phyloP scores from a whole-genome alignment of 2,113 vertebrate genomes.

The Lynx canadensis region DNA sequence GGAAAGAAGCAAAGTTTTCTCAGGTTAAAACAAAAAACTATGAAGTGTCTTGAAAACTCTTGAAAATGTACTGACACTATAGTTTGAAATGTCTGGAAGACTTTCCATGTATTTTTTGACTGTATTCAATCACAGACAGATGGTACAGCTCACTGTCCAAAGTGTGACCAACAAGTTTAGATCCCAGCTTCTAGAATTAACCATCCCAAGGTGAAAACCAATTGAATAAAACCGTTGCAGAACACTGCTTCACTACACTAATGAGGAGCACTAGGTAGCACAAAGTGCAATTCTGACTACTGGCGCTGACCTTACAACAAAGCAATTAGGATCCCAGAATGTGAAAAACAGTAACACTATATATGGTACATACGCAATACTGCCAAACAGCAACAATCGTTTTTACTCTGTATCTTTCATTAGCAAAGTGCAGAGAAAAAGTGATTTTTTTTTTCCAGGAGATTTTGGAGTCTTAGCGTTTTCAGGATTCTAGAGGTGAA shows the following conservation, averaged over 20 bases:
- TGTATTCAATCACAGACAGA: conserved; percentile 17
- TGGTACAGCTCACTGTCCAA: neutral
- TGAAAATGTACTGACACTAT: neutral
- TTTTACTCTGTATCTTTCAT: neutral
- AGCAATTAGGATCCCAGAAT: neutral
- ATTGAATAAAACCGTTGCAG: neutral
- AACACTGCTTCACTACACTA: neutral
- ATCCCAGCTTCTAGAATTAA: conserved; percentile 24
- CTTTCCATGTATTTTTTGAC: neutral
- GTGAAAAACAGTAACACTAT: neutral
- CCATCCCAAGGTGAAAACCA: neutral
- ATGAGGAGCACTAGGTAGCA: neutral
- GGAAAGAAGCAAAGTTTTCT: neutral
- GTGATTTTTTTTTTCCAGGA: neutral
- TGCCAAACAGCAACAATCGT: neutral
- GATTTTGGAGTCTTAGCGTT: neutral
- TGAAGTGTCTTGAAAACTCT: neutral
- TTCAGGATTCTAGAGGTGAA: neutral
- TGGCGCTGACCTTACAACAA: neutral
- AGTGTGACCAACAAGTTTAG: neutral
- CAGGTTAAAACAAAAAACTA: conserved; percentile 28
- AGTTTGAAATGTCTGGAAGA: conserved; percentile 12
- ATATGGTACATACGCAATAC: neutral
- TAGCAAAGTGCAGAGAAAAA: conserved; percentile 13
- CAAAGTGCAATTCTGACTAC: neutral